These are phyloP conservation scores for Xenopus petersii DNA, from an alignment of 2,797 vertebrate species.

Conservation along the genomic window DNA sequence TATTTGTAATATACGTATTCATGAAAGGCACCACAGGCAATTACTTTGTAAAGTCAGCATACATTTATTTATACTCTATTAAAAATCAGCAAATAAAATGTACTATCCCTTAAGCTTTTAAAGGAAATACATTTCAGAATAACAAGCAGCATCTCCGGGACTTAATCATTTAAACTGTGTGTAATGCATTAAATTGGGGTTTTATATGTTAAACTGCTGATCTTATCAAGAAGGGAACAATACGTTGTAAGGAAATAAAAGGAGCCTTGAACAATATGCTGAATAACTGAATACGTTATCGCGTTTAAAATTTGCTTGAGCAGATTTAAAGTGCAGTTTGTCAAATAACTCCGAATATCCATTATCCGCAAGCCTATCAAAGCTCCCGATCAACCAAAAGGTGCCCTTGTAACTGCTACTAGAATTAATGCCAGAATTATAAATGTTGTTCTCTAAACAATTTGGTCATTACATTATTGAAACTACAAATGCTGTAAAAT, in stretches of 20 bases:
- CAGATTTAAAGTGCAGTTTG: conserved; percentile 9
- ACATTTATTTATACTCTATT: conserved; percentile 29
- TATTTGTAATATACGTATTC: conserved; percentile 31
- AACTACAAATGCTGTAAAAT: not conserved
- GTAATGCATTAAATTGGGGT: no score
- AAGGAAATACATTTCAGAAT: not conserved
- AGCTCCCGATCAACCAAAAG: not conserved
- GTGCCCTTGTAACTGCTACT: not conserved
- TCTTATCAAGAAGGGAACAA: not conserved
- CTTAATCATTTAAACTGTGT: no score
- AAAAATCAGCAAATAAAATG: conserved; percentile 15
- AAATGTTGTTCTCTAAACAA: conserved; percentile 3
- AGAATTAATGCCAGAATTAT: conserved; percentile 3
- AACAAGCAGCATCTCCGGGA: not conserved
- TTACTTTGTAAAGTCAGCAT: conserved; percentile 9
- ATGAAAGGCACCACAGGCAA: conserved; percentile 23
- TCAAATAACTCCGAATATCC: conserved; percentile 9
- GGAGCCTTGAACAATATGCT: not conserved
- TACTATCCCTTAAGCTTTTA: conserved; percentile 1
- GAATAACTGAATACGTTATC: conserved; percentile 10
- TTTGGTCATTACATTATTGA: not conserved
- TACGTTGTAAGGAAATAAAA: not conserved
- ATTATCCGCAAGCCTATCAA: conserved; percentile 5
- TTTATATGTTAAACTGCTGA: no score
- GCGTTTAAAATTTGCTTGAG: conserved; percentile 4